These are phyloP conservation scores for Balearica regulorum DNA, from an alignment of 2,797 vertebrate genomes.

Conservation along the genomic window DNA sequence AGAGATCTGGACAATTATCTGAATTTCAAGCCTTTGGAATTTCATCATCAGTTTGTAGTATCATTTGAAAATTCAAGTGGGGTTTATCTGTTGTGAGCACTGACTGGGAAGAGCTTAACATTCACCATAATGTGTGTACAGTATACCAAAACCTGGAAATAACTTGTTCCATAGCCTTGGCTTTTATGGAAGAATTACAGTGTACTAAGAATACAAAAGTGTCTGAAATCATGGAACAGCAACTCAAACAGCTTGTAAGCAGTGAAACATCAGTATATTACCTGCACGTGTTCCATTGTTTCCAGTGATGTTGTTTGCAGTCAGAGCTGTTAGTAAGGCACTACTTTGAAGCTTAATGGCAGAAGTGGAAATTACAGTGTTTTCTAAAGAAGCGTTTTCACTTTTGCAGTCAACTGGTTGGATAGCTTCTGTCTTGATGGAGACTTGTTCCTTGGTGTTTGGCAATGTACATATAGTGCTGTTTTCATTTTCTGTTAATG, in stretches of 20 bases:
- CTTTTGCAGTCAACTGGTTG: slow-evolving; percentile 27
- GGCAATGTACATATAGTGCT: slow-evolving; percentile 60
- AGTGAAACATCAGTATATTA: slow-evolving; percentile 14
- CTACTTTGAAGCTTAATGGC: not conserved
- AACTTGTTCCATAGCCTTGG: not conserved
- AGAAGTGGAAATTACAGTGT: not conserved
- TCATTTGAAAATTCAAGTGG: not conserved
- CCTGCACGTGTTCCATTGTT: slow-evolving; percentile 51
- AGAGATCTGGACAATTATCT: not conserved
- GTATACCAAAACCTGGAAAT: not conserved
- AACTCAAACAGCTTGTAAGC: not conserved
- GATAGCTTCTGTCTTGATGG: slow-evolving; percentile 57
- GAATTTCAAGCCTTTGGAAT: not conserved
- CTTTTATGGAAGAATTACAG: not conserved
- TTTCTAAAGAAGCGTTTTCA: not conserved
- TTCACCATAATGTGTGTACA: not conserved
- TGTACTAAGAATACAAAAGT: not conserved
- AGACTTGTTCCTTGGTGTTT: not conserved
- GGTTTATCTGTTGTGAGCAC: not conserved
- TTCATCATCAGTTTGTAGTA: not conserved
- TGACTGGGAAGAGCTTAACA: not conserved
- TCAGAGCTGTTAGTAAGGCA: not conserved
- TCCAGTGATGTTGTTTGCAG: slow-evolving; percentile 24
- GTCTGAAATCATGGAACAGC: not conserved
- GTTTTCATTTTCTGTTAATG: slow-evolving; percentile 68